phyloP scores from a whole-genome alignment of 2,888 invertebrate genomes.

The Drosophila colorata region DNA sequence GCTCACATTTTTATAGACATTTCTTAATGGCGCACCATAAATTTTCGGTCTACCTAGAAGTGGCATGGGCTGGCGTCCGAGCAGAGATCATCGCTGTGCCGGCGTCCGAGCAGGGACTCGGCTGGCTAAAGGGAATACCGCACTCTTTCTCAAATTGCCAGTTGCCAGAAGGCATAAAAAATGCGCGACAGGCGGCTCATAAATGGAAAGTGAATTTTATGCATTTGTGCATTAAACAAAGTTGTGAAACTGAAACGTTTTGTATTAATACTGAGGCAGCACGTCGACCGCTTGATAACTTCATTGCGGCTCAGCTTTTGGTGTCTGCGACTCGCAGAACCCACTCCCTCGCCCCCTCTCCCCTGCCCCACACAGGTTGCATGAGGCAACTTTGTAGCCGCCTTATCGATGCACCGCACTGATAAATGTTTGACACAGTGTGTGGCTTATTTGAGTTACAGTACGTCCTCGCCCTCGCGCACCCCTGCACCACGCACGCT shows the following conservation, averaged over 20 bases:
- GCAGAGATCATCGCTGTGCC: not conserved
- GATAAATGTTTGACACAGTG: conserved; percentile 78
- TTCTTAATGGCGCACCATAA: conserved; percentile 72
- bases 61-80: not conserved
- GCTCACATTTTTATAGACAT: conserved; percentile 71
- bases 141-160: conserved; percentile 8
- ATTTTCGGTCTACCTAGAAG: conserved; percentile 52
- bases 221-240: conserved; percentile 70
- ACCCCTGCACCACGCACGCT: not conserved
- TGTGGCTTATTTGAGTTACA: conserved; percentile 66
- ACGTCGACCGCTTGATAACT: conserved; percentile 63
- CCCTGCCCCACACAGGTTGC: conserved; percentile 8
- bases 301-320: conserved; percentile 43
- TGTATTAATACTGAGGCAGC: conserved; percentile 39
- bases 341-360: too few relatives aligned
- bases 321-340: not conserved
- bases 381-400: conserved; percentile 68
- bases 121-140: not conserved
- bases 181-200: conserved; percentile 62
- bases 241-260: conserved; percentile 71
- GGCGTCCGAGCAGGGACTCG: not conserved
- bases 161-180: conserved; percentile 44
- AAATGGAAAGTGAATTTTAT: conserved; percentile 76
- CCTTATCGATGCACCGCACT: conserved; percentile 71
- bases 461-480: conserved; percentile 30